Conservation (phyloP, 30 jellyfish, hydroid and myxozoan genomes). For the Cassiopea xamachana region DNA sequence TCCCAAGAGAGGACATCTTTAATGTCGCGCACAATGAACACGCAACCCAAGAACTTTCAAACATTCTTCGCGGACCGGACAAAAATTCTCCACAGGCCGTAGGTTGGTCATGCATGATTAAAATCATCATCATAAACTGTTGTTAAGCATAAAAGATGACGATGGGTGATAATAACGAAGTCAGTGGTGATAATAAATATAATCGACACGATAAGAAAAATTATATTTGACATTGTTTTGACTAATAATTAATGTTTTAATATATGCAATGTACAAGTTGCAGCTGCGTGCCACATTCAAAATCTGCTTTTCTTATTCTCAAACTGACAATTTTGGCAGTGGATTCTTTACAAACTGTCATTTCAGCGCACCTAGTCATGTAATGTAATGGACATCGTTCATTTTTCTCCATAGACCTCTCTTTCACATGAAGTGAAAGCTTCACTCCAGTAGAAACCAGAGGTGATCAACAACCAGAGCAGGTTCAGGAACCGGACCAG, state of each 20-base stretch:
- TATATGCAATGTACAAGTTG: not conserved
- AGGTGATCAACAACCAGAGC: too few species aligned
- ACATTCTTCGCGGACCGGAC: too few species aligned
- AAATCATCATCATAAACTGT: not conserved
- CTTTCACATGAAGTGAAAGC: too few species aligned
- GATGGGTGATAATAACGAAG: not conserved
- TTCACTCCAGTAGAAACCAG: too few species aligned
- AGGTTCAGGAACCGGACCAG: too few species aligned
- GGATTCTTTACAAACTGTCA: not conserved
- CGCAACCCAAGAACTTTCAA: too few species aligned
- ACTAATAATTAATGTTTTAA: not conserved
- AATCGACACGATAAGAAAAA: not conserved
- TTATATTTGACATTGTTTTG: not conserved
- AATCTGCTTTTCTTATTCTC: not conserved
- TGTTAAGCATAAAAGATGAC: not conserved
- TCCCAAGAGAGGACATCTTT: too few species aligned
- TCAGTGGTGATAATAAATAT: not conserved
- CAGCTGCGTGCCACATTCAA: not conserved
- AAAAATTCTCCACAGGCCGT: too few species aligned
- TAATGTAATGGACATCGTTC: too few species aligned
- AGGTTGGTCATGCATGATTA: too few species aligned
- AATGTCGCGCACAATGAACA: too few species aligned
- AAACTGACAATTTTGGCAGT: not conserved
- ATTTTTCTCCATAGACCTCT: too few species aligned
- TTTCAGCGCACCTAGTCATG: not conserved